phyloP scores from a whole-genome alignment of 2,113 vertebrate species.

The Xiphorhynchus elegans region DNA sequence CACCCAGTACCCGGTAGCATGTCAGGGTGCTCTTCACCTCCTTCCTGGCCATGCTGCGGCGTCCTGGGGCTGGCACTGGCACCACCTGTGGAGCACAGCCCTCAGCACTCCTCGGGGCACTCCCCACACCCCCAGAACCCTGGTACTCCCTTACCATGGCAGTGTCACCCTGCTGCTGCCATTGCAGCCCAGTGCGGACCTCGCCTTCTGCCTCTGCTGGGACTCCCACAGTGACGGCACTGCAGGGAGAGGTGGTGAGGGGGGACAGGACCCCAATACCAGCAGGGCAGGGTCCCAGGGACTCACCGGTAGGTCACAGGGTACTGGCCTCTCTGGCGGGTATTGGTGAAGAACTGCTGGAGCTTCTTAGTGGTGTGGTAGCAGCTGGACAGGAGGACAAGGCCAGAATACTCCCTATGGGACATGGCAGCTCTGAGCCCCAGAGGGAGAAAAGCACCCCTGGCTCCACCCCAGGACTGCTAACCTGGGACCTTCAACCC shows the following conservation, averaged over 20 bases:
- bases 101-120: neutral
- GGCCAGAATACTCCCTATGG: slow-evolving; percentile 75
- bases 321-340: slow-evolving; percentile 26
- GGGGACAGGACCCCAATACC: no score
- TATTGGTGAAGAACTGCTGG: slow-evolving; percentile 64
- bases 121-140: neutral
- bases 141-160: slow-evolving; percentile 9
- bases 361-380: slow-evolving; percentile 48
- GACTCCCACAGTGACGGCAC: neutral
- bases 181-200: slow-evolving; percentile 46
- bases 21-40: slow-evolving; percentile 75
- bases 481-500: neutral
- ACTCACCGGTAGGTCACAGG: neutral
- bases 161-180: slow-evolving; percentile 38
- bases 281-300: fast-evolving
- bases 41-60: slow-evolving; percentile 53
- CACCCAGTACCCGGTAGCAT: slow-evolving; percentile 65
- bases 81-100: slow-evolving; percentile 56
- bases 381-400: slow-evolving; percentile 78
- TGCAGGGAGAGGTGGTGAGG: neutral
- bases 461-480: neutral
- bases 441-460: neutral
- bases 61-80: slow-evolving; percentile 57
- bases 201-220: slow-evolving; percentile 51
- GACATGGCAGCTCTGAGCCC: neutral